Conservation (phyloP, 1,140 invertebrate species). For the Pygmarrhopalites habei region DNA sequence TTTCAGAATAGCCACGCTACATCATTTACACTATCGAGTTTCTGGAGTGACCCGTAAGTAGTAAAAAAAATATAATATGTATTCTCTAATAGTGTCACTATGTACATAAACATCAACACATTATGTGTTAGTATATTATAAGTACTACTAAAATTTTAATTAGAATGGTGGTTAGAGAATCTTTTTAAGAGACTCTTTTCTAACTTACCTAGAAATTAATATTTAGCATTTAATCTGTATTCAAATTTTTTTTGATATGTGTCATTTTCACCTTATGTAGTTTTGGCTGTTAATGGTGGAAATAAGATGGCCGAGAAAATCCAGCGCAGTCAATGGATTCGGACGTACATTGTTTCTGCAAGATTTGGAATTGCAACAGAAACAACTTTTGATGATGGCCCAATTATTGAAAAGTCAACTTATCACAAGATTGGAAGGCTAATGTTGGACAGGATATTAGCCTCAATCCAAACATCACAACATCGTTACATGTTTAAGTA, state of each 20-base stretch:
- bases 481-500: slow-evolving; percentile 76
- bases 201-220: too few relatives aligned
- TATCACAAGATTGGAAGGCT: slow-evolving; percentile 59
- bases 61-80: not conserved
- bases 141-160: too few relatives aligned
- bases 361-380: slow-evolving; percentile 70
- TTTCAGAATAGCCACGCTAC: slow-evolving; percentile 52
- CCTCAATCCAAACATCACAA: slow-evolving; percentile 69
- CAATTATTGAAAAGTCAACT: slow-evolving; percentile 61
- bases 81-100: slow-evolving; percentile 28
- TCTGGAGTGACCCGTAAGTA: slow-evolving; percentile 64
- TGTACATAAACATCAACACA: not conserved
- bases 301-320: slow-evolving; percentile 50
- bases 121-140: too few relatives aligned
- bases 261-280: too few relatives aligned
- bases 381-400: slow-evolving; percentile 63
- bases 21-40: slow-evolving; percentile 52
- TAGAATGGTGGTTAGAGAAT: too few relatives aligned
- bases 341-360: slow-evolving; percentile 68
- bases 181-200: too few relatives aligned
- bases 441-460: slow-evolving; percentile 62
- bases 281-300: slow-evolving; percentile 65
- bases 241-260: too few relatives aligned
- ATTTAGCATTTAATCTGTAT: too few relatives aligned
- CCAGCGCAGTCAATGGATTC: slow-evolving; percentile 50